Percentiles rank a stretch among this genome's conserved stretches.
Evolutionary conservation across 30 jellyfish, hydroid and myxozoan genomes (phyloP).

Genomic region (Pelagia noctiluca): DNA sequence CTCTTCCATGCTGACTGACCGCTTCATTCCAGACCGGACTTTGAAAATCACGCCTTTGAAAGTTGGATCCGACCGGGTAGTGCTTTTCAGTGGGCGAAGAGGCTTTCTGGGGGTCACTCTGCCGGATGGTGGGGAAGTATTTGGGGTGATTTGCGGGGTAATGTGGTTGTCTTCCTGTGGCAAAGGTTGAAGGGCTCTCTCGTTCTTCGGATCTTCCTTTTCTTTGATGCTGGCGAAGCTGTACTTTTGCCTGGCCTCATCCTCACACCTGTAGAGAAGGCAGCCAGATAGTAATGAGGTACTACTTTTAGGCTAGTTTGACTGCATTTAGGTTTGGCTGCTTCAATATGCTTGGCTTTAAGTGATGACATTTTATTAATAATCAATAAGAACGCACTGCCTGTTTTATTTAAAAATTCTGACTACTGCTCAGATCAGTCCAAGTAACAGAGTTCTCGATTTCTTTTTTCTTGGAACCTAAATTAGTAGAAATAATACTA

Average conservation of each 20-base stretch:
- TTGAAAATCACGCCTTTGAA: slow-evolving; percentile 76
- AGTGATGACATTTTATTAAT: no score
- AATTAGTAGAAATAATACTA: no score
- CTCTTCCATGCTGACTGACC: slow-evolving; percentile 64
- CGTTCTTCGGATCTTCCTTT: not conserved
- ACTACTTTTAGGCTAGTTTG: not conserved
- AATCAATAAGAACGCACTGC: no score
- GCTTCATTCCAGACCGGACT: slow-evolving; percentile 70
- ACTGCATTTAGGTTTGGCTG: not conserved
- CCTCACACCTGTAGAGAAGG: slow-evolving; percentile 28
- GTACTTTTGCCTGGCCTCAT: slow-evolving; percentile 19
- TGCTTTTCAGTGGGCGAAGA: slow-evolving; percentile 77
- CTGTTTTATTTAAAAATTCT: no score
- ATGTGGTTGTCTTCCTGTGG: not conserved
- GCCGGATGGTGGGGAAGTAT: slow-evolving; percentile 41
- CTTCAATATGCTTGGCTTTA: no score
- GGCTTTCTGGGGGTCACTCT: slow-evolving; percentile 84
- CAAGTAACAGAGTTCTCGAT: no score
- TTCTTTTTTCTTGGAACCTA: no score
- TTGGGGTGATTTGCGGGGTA: slow-evolving; percentile 64
- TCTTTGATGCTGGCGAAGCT: slow-evolving; percentile 34
- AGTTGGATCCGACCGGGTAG: slow-evolving; percentile 73
- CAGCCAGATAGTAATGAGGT: not conserved
- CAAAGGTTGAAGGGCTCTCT: not conserved
- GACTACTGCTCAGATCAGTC: no score